Percentiles rank a stretch among this genome's conserved stretches.
Conservation (phyloP, 2,888 invertebrate genomes). For the Stictocephala bisonia region DNA sequence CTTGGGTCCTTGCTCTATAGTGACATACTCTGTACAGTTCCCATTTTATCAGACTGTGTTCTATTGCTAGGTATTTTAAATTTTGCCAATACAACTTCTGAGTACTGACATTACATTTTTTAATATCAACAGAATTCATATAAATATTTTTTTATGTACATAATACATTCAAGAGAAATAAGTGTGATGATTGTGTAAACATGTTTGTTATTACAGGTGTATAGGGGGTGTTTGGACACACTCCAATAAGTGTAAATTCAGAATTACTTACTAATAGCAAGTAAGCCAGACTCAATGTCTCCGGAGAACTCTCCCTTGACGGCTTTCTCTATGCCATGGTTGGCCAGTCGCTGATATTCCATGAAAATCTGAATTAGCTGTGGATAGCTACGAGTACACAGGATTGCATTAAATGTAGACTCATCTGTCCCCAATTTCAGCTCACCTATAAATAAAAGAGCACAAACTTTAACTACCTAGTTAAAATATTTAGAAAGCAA, state of each 20-base stretch:
- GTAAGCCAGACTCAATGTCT: constrained; percentile 80
- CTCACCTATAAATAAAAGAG: constrained; percentile 65
- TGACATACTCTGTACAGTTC: too few species aligned
- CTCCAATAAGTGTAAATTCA: too few species aligned
- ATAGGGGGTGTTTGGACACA: not conserved
- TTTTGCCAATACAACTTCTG: too few species aligned
- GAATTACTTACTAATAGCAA: constrained; percentile 77
- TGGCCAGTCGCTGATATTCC: constrained; percentile 81
- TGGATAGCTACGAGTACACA: constrained; percentile 81
- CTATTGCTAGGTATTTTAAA: too few species aligned
- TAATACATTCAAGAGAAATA: not conserved
- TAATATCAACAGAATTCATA: too few species aligned
- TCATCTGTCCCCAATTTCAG: constrained; percentile 83
- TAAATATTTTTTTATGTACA: too few species aligned
- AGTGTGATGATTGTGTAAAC: not conserved
- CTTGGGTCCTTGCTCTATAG: too few species aligned
- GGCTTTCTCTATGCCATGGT: constrained; percentile 82
- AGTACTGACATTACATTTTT: too few species aligned
- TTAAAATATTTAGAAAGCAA: too few species aligned
- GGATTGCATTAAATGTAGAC: constrained; percentile 84
- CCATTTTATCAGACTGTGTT: too few species aligned
- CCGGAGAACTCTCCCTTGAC: constrained; percentile 88
- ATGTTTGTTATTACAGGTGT: not conserved
- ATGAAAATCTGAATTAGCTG: constrained; percentile 73
- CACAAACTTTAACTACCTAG: too few species aligned